Conservation (phyloP, 2,888 invertebrate species). For the Zootermopsis nevadensis region DNA sequence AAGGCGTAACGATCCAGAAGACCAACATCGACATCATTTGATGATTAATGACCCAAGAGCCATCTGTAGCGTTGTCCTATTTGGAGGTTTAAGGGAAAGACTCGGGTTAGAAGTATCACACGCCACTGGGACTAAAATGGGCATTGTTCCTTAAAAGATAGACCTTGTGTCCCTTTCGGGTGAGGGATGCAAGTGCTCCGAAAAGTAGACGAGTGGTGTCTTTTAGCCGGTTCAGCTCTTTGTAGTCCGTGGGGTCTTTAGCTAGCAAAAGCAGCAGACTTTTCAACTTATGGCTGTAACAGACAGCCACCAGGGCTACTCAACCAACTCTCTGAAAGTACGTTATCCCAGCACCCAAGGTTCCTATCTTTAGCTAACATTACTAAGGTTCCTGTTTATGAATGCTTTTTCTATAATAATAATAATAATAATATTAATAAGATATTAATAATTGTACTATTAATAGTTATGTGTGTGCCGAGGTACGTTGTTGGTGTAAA, state of each 20-base stretch:
- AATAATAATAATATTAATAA: slow-evolving; percentile 56
- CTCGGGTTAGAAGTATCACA: too few species aligned
- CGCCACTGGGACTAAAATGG: too few species aligned
- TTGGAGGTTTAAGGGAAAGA: too few species aligned
- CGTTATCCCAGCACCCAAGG: slow-evolving; percentile 61
- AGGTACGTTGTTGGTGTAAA: slow-evolving; percentile 54
- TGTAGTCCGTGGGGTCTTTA: too few species aligned
- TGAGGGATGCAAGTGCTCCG: background rate
- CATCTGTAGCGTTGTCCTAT: background rate
- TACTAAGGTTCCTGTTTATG: slow-evolving; percentile 62
- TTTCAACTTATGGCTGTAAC: background rate
- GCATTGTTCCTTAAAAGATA: background rate
- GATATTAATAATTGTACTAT: slow-evolving; percentile 55
- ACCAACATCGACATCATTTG: too few species aligned
- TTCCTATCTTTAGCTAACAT: slow-evolving; percentile 62
- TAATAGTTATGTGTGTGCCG: slow-evolving; percentile 54
- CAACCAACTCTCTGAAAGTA: slow-evolving; percentile 43
- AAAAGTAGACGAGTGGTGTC: background rate
- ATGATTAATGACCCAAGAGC: background rate
- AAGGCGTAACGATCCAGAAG: too few species aligned
- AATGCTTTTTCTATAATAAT: slow-evolving; percentile 60
- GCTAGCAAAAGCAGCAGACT: too few species aligned
- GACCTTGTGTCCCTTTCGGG: slow-evolving; percentile 9
- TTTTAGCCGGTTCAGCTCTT: too few species aligned
- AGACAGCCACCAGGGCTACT: slow-evolving; percentile 2